Evolutionary conservation across 2,888 invertebrate species (phyloP), one percentile per base, ranked within the genome.

Genomic region (Plagodis dolabraria): DNA sequence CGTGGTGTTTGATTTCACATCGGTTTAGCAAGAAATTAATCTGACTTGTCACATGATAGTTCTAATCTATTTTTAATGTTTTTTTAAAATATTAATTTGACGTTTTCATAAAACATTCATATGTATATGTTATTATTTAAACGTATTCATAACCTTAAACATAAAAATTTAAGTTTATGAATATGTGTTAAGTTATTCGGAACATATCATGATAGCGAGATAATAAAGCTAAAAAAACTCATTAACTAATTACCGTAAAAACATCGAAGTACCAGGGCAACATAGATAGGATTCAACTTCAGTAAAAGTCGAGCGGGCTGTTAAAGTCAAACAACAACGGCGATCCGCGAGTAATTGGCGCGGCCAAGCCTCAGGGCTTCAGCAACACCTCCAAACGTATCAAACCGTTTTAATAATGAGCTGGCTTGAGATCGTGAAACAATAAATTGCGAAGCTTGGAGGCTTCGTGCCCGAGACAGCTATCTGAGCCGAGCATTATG

Each of bases 381-480:
- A 87, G 87, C 89, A 92, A 92, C 92, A 92, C 92, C 92, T 92
- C 86, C 81, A 77, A 84, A 89, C 89, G 89, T 89, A 91, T 89
- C 92, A 89, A 89, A 92, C 92, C 89, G 91, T 92, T 92, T 92
- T 92, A 92, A 92, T 92, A 92, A 92, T 92, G 91, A 92, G 89
- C 89, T 83, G 73, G 85, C 81, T 82, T 81, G 87, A 89, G 89
- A 92, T 92, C 92, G 92, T 92, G 92, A 92, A 92, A 92, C 92
- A 91, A 92, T 92, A 92, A 92, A 92, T 92, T 92, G 92, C 92
- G 82, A 92, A 86, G 88, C 92, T 92, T 83, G 85, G 85, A 92
- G 92, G 92, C 92, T 92, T 92, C 92, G 92, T 92, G 92, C 89
- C 71, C 80, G 83, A 91, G 92, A 91, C 91, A 89, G 92, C 89